Conservation (phyloP, 2,113 vertebrate species). For the Alethe diademata region DNA sequence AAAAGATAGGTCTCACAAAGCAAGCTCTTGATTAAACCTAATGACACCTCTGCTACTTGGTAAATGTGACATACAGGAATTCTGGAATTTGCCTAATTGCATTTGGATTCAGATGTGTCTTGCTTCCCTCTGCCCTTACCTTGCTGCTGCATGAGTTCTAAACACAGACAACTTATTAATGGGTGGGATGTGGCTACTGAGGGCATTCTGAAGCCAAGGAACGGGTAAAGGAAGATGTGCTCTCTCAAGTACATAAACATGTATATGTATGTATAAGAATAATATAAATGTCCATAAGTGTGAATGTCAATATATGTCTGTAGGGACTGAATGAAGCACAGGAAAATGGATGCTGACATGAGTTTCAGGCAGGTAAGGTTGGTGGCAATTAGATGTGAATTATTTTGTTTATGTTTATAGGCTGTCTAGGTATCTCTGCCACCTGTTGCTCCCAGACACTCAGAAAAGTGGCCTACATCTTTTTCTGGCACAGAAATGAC, state of each 20-base stretch:
- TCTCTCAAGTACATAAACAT: not conserved
- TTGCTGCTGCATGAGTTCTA: not conserved
- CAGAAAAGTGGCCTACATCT: not conserved
- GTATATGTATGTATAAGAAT: accelerated
- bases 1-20: not conserved
- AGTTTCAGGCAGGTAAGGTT: not conserved
- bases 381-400: not conserved
- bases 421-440: not conserved
- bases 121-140: not conserved
- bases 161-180: not conserved
- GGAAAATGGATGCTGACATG: not conserved
- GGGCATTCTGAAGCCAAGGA: not conserved
- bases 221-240: not conserved
- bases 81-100: not conserved
- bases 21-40: not conserved
- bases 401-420: not conserved
- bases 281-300: not conserved
- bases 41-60: not conserved
- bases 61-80: not conserved
- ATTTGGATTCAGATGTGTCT: not conserved
- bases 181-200: not conserved
- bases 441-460: not conserved
- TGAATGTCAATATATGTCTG: accelerated
- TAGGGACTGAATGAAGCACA: not conserved
- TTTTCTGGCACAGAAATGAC: not conserved